Base-by-base conservation (phyloP, 2,888 invertebrate genomes). In the Microctonus brassicae region DNA sequence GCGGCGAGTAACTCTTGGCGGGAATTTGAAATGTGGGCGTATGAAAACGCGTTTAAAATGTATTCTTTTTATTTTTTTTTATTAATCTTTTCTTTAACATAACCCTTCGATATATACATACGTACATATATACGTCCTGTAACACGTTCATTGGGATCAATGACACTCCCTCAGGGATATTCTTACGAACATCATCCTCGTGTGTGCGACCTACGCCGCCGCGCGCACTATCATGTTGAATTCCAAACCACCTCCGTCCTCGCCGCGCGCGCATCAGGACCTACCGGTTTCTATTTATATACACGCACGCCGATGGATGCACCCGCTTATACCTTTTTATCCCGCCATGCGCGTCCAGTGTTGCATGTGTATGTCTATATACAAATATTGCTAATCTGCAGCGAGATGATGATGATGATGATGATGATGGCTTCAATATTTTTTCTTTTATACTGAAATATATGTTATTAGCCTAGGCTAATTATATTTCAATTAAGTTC, bases 281-380 rank as follows among this genome's bases (percentile, higher is more conserved):
- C 83, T 83, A 84, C 84, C 84, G 81, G 83, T 83, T 84, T 84
- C 84, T 84, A 84, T 84, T 84, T 84, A 84, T 84, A 84, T 75
- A 83, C 83, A 75, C 74, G 47, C 47, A 17, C 47, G 70, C 72
- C 75, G 72, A 73, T 73, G 74, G 76, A 81, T 81, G 78, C 81
- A 81, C 64, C 33, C 64, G 55, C 20, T 36, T 57, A 47, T 20
- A 60, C 47, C 69, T 34, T 71, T 65, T 63, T 68, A 65, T 29
- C 42, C 58, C 55, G 70, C 70, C 71, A 73, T 73, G 72, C 57
- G 70, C 64, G 70, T 65, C n/a, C 7, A 7, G 4, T 3, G 4
- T 29, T 29, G 29, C 7, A 3, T 65, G 47, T 47, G 47, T n/a
- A n/a, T 39, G 39, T n/a, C 1, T 36, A 36, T 9, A 36, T 17